phyloP scores from a whole-genome alignment of 2,113 vertebrate species.

The Pygoscelis antarcticus region DNA sequence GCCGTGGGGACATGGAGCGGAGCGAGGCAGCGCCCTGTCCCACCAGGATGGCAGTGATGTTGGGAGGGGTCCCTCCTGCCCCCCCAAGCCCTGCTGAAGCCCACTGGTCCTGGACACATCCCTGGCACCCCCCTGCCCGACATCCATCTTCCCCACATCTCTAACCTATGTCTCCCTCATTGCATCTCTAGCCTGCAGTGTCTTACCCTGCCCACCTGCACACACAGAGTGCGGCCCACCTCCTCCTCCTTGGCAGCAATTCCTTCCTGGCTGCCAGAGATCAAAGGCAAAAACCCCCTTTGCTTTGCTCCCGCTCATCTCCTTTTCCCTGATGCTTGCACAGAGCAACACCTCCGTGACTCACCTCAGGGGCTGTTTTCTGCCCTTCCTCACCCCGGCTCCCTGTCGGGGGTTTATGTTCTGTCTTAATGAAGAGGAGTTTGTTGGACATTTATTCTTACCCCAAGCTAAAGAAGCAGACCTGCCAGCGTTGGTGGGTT shows the following conservation, averaged over 20 bases:
- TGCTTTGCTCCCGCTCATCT: neutral
- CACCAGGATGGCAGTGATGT: neutral
- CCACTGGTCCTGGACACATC: neutral
- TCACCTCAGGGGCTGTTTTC: too few species aligned
- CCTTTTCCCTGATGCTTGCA: neutral
- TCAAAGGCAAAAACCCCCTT: neutral
- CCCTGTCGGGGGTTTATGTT: accelerated
- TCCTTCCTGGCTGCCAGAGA: neutral
- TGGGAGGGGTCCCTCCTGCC: neutral
- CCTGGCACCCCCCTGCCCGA: neutral
- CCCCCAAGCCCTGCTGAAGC: neutral
- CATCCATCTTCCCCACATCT: neutral
- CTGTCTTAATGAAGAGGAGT: neutral
- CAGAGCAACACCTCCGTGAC: neutral
- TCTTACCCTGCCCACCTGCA: neutral
- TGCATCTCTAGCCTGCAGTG: neutral
- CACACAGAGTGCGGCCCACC: accelerated
- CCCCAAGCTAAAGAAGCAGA: neutral
- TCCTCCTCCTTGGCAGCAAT: neutral
- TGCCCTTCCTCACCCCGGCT: neutral
- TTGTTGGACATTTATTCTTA: neutral
- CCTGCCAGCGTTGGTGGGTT: accelerated
- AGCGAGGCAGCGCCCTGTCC: neutral
- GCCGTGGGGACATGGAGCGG: neutral
- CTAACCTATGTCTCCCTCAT: too few species aligned